A percentile compares a stretch with the other conserved stretches of the same genome.
Conservation (phyloP, 2,888 invertebrate genomes). For the Callinectes sapidus region DNA sequence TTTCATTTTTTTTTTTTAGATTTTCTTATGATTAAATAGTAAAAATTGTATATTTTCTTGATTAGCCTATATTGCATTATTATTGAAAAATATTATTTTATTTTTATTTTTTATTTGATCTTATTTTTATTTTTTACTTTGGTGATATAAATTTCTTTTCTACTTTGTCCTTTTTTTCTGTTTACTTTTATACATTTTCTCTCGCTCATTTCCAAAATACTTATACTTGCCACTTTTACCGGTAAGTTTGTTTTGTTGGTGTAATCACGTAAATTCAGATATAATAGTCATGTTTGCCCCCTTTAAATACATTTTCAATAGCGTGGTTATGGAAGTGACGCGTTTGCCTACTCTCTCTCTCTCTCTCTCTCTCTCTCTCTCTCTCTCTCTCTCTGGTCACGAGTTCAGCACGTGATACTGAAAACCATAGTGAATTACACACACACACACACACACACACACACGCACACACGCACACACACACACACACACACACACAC, state of each 20-base stretch:
- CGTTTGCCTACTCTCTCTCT: neutral
- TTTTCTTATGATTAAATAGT: no score
- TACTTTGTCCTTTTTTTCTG: neutral
- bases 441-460: slow-evolving; percentile 30
- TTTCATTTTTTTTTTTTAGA: no score
- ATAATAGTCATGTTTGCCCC: neutral
- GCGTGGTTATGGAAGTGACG: neutral
- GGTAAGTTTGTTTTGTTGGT: no score
- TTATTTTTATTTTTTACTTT: no score
- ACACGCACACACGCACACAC: slow-evolving; percentile 27
- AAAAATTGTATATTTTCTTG: no score
- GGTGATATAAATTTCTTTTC: no score
- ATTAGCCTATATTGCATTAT: no score
- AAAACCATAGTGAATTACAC: neutral
- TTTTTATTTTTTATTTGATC: no score
- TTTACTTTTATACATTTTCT: neutral
- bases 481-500: neutral
- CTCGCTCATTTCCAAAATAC: neutral
- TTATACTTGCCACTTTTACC: no score
- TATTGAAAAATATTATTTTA: no score
- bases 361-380: slow-evolving; percentile 1
- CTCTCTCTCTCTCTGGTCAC: neutral
- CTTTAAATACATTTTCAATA: neutral
- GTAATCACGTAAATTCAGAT: no score
- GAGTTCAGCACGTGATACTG: neutral